Conservation (phyloP, 1,140 invertebrate genomes). For the Drusus annulatus region DNA sequence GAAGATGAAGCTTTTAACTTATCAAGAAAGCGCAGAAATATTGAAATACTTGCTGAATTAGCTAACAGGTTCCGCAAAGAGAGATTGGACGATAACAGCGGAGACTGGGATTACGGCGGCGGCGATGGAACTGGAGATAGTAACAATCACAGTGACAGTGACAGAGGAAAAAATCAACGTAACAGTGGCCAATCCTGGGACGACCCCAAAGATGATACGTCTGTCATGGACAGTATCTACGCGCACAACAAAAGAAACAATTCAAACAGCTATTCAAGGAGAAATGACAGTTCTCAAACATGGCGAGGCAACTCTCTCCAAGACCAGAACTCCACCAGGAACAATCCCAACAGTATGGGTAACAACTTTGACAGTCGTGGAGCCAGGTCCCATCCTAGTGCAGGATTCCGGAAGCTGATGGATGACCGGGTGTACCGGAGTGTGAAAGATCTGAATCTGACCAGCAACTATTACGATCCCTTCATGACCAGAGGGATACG, state of each 20-base stretch:
- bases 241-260: conserved; percentile 28
- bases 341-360: not conserved
- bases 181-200: conserved; percentile 40
- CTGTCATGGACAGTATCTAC: conserved; percentile 40
- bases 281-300: not conserved
- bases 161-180: no score
- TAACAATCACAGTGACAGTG: no score
- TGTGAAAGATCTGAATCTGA: conserved; percentile 35
- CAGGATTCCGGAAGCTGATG: conserved; percentile 16
- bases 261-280: not conserved
- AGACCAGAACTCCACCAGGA: conserved; percentile 44
- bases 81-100: conserved; percentile 28
- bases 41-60: no score
- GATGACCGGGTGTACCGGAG: conserved; percentile 23
- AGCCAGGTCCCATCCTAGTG: conserved; percentile 3
- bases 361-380: conserved; percentile 51
- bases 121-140: not conserved
- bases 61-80: not conserved
- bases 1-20: no score
- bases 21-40: no score
- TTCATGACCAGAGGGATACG: conserved; percentile 46
- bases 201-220: conserved; percentile 45
- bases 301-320: conserved; percentile 2
- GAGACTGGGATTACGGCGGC: conserved; percentile 50
- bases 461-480: conserved; percentile 42